Evolutionary conservation across 2,113 vertebrate species (phyloP).

Genomic region (Phycodurus eques): DNA sequence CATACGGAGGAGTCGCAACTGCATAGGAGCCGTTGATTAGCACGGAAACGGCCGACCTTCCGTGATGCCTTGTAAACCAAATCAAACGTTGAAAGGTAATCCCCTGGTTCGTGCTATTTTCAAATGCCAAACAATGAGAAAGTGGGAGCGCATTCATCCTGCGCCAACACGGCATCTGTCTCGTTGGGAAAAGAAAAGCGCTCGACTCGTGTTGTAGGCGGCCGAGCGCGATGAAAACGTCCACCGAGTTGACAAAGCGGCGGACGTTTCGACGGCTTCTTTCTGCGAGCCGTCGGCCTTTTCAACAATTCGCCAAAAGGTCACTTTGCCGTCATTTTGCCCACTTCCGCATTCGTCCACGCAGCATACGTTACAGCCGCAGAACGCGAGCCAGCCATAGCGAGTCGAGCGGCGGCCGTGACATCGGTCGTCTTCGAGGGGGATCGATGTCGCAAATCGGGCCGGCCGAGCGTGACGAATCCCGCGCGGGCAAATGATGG

Average conservation of each 20-base stretch:
- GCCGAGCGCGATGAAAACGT: neutral
- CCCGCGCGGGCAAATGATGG: constrained; percentile 48
- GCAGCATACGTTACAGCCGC: neutral
- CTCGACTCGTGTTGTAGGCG: constrained; percentile 33
- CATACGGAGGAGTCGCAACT: constrained; percentile 21
- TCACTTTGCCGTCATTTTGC: neutral
- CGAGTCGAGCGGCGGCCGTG: constrained; percentile 36
- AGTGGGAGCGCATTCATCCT: constrained; percentile 35
- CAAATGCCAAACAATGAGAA: constrained; percentile 39
- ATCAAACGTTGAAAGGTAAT: constrained; percentile 54
- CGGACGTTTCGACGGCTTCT: neutral
- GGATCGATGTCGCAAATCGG: constrained; percentile 51
- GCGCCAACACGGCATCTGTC: constrained; percentile 55
- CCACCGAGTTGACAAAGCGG: neutral
- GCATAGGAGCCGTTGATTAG: constrained; percentile 3
- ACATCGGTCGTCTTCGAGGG: constrained; percentile 50
- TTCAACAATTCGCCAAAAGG: neutral
- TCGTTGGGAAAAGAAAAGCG: constrained; percentile 49
- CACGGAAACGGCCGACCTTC: constrained; percentile 27
- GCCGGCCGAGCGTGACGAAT: constrained; percentile 49
- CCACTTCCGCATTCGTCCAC: no score
- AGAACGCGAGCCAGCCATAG: neutral
- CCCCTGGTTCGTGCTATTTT: constrained; percentile 52
- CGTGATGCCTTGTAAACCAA: constrained; percentile 42
- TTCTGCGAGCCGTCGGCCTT: neutral